Evolutionary conservation across 35 echinoderm and acorn worm genomes (phyloP).

Genomic region (Apostichopus japonicus): DNA sequence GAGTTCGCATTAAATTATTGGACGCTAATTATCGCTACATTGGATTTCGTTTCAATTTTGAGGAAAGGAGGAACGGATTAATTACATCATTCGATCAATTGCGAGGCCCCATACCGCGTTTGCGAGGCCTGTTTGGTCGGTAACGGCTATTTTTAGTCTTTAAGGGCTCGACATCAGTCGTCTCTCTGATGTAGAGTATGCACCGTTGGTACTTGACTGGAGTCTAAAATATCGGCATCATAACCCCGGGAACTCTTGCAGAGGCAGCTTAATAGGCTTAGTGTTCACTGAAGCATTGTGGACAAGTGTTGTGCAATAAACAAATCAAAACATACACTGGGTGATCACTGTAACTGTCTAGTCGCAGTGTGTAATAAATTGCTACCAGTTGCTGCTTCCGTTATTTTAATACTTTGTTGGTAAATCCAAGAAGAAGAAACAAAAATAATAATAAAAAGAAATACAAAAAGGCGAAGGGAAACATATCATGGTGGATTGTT

Average conservation of each 20-base stretch:
- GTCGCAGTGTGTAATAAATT: too few species aligned
- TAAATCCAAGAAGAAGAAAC: too few species aligned
- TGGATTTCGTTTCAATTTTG: slow-evolving; percentile 45
- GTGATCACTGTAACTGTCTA: neutral
- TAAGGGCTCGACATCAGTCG: neutral
- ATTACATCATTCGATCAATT: slow-evolving; percentile 33
- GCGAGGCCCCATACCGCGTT: slow-evolving; percentile 4
- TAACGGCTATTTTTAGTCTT: neutral
- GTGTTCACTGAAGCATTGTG: neutral
- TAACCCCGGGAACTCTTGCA: neutral
- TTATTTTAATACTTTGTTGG: too few species aligned
- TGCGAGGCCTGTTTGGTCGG: neutral
- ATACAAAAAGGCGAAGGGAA: too few species aligned
- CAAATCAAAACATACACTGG: neutral
- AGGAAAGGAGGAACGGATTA: slow-evolving; percentile 36
- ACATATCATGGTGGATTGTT: too few species aligned
- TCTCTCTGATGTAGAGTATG: neutral
- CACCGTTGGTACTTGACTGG: neutral
- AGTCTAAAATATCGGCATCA: neutral
- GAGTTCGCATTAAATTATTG: slow-evolving; percentile 26
- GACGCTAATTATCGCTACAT: slow-evolving; percentile 38
- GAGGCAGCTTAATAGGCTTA: neutral
- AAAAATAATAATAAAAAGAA: too few species aligned
- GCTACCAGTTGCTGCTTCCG: too few species aligned
- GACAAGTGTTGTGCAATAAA: neutral